These are phyloP conservation scores for Linurgus olivaceus DNA, from an alignment of 2,797 vertebrate genomes.

Conservation along the genomic window DNA sequence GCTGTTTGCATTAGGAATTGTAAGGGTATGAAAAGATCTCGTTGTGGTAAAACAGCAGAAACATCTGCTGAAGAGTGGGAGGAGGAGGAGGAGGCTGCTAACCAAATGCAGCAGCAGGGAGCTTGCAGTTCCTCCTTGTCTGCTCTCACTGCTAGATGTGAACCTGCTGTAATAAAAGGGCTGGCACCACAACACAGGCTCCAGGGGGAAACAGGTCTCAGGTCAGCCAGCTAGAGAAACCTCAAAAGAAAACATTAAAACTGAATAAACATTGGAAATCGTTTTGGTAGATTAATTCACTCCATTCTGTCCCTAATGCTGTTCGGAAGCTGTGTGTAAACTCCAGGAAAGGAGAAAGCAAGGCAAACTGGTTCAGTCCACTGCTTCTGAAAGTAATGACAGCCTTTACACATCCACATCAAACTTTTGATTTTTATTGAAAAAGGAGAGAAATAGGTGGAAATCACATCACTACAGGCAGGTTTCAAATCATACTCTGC, in stretches of 20 bases:
- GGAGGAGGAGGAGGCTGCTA: slow-evolving; percentile 11
- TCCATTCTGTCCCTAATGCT: neutral
- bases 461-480: neutral
- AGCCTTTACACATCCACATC: accelerated
- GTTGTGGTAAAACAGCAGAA: slow-evolving; percentile 41
- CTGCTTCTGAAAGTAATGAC: neutral
- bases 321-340: neutral
- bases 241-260: slow-evolving; percentile 21
- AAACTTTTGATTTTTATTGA: neutral
- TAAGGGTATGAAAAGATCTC: slow-evolving; percentile 25
- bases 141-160: neutral
- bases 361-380: neutral
- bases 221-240: slow-evolving; percentile 18
- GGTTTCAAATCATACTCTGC: neutral
- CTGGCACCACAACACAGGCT: slow-evolving; percentile 20
- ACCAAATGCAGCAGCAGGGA: slow-evolving; percentile 26
- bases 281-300: neutral
- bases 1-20: slow-evolving; percentile 9
- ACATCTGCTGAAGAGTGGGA: slow-evolving; percentile 45
- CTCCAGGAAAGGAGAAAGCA: neutral
- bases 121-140: slow-evolving; percentile 5
- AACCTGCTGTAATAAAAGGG: slow-evolving; percentile 27
- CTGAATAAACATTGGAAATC: neutral
- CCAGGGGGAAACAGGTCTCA: neutral
- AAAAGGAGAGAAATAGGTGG: neutral